phyloP scores from a whole-genome alignment of 2,888 invertebrate species.

The Meta bourneti region DNA sequence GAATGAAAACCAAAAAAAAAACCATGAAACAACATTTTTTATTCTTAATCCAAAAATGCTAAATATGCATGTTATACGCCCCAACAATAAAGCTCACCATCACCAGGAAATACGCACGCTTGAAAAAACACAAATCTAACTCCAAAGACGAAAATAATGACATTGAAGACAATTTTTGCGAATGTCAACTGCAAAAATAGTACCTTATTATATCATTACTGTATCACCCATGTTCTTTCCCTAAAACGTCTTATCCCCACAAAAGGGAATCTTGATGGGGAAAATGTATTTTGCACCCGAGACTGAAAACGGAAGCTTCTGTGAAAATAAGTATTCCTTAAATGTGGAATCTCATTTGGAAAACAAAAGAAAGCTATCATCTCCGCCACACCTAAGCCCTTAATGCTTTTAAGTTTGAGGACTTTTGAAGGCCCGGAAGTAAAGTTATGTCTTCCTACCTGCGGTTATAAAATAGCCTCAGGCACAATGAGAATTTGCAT shows the following conservation, averaged over 20 bases:
- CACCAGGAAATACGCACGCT: too few species aligned
- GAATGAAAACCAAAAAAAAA: too few species aligned
- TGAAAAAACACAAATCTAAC: too few species aligned
- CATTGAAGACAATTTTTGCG: constrained; percentile 27
- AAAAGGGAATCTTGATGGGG: constrained; percentile 3
- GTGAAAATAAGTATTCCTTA: constrained; percentile 32
- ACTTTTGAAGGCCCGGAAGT: background rate
- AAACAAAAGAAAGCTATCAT: constrained; percentile 7
- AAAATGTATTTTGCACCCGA: constrained; percentile 34
- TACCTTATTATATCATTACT: background rate
- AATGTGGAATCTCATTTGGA: constrained; percentile 12
- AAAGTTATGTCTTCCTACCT: background rate
- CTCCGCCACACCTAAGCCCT: background rate
- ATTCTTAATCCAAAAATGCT: too few species aligned
- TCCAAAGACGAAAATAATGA: too few species aligned
- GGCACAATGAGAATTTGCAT: constrained; percentile 16
- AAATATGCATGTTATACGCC: too few species aligned
- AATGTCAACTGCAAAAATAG: constrained; percentile 1
- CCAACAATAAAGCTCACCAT: too few species aligned
- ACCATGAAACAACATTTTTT: too few species aligned
- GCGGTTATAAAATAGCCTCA: constrained; percentile 16
- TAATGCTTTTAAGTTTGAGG: constrained; percentile 27
- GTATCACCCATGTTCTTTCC: background rate
- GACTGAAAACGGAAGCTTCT: background rate
- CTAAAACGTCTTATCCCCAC: too few species aligned